Percentiles rank a stretch among this genome's conserved stretches.
Conservation (phyloP, 2,113 vertebrate genomes). For the Dolichotis patagonum region DNA sequence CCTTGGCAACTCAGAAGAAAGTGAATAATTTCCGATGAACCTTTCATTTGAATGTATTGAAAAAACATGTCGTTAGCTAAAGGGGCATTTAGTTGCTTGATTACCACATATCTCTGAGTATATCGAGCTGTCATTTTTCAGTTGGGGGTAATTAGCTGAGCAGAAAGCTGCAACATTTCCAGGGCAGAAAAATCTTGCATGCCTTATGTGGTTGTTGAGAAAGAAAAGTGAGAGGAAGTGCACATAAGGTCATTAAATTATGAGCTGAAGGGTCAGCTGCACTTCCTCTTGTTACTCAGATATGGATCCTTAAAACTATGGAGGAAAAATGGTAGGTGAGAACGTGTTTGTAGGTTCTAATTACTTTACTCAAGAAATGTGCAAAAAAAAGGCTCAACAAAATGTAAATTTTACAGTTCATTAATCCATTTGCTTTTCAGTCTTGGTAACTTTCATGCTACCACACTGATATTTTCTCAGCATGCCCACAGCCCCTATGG, state of each 20-base stretch:
- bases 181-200: not conserved
- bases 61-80: slow-evolving; percentile 73
- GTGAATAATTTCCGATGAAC: slow-evolving; percentile 78
- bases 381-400: not conserved
- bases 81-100: slow-evolving; percentile 62
- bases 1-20: slow-evolving; percentile 72
- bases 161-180: not conserved
- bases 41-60: slow-evolving; percentile 76
- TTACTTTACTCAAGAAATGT: not conserved
- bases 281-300: not conserved
- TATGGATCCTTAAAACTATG: not conserved
- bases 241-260: not conserved
- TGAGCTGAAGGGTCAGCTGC: not conserved
- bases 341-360: not conserved
- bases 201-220: not conserved
- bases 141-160: slow-evolving; percentile 5
- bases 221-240: not conserved
- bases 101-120: slow-evolving; percentile 73
- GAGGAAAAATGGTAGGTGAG: not conserved
- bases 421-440: slow-evolving; percentile 17
- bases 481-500: not conserved
- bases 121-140: slow-evolving; percentile 7
- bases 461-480: not conserved
- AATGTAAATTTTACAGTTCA: not conserved
- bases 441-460: not conserved